Percentiles rank a stretch among this genome's conserved stretches.
Conservation (phyloP, 2,888 invertebrate species). For the Cerastis rubricosa region DNA sequence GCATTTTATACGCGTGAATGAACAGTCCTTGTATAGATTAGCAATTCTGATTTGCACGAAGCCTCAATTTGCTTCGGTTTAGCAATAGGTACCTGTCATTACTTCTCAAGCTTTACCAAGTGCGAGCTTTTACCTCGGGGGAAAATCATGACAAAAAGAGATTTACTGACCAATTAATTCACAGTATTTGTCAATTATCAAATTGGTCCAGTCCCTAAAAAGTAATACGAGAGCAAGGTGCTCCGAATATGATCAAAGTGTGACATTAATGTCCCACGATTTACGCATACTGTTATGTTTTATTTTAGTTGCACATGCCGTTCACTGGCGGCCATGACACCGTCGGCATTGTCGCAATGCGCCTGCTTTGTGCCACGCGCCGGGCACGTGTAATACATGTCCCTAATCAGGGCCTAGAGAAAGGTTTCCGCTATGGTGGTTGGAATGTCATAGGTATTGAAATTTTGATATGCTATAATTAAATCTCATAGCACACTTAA, state of each 20-base stretch:
- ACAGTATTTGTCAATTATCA: constrained; percentile 32
- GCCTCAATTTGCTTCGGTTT: constrained; percentile 17
- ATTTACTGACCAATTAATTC: constrained; percentile 31
- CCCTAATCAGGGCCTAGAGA: constrained; percentile 60
- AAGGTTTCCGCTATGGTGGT: constrained; percentile 58
- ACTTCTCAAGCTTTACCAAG: not conserved
- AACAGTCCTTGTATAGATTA: constrained; percentile 3
- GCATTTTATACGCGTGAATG: constrained; percentile 17
- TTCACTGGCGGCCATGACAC: constrained; percentile 88
- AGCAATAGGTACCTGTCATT: constrained; percentile 15
- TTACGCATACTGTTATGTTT: constrained; percentile 72
- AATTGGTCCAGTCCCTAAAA: constrained; percentile 47
- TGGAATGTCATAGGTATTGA: constrained; percentile 30
- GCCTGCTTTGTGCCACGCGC: constrained; percentile 60
- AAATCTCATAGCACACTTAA: not conserved
- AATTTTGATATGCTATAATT: constrained; percentile 5
- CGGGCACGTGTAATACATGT: constrained; percentile 35
- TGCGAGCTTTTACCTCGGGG: not conserved
- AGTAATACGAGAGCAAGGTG: constrained; percentile 53
- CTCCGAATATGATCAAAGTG: constrained; percentile 61
- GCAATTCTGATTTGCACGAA: constrained; percentile 39
- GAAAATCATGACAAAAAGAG: not conserved
- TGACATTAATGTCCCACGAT: constrained; percentile 70
- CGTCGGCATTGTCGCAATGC: constrained; percentile 84
- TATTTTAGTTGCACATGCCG: constrained; percentile 74